phyloP scores from a whole-genome alignment of 2,797 vertebrate species.

The Helostoma temminkii region DNA sequence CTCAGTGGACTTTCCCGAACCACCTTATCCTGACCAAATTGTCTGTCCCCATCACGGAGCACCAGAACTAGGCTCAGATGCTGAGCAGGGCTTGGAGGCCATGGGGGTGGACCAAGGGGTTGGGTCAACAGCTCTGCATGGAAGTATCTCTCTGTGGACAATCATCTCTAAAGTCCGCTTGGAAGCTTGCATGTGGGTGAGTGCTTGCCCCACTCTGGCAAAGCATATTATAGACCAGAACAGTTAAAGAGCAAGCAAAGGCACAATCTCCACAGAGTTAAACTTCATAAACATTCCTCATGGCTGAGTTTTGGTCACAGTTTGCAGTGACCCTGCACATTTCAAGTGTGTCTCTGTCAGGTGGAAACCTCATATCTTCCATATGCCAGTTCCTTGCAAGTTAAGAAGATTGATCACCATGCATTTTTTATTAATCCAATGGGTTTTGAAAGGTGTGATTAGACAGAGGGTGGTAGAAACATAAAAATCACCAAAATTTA shows the following conservation, averaged over 20 bases:
- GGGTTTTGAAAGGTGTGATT: conserved; percentile 27
- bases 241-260: background rate
- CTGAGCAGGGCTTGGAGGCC: conserved; percentile 42
- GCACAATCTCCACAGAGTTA: too few species aligned
- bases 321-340: too few species aligned
- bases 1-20: conserved; percentile 91
- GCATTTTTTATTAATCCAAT: conserved; percentile 29
- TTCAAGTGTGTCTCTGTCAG: conserved; percentile 29
- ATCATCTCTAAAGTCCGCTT: conserved; percentile 92
- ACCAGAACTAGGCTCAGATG: conserved; percentile 17
- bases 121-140: conserved; percentile 61
- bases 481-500: conserved; percentile 25
- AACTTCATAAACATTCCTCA: conserved; percentile 16
- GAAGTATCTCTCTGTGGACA: conserved; percentile 88
- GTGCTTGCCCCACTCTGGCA: conserved; percentile 55
- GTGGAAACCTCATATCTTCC: conserved; percentile 26
- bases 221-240: background rate
- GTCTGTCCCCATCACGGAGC: conserved; percentile 85
- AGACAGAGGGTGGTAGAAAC: conserved; percentile 28
- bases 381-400: conserved; percentile 20
- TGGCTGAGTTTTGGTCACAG: too few species aligned
- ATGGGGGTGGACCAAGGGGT: conserved; percentile 11
- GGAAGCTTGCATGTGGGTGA: conserved; percentile 95
- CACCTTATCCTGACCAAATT: conserved; percentile 90
- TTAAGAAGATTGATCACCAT: conserved; percentile 13